phyloP scores from a whole-genome alignment of 2,797 vertebrate genomes.

The Morelia viridis region DNA sequence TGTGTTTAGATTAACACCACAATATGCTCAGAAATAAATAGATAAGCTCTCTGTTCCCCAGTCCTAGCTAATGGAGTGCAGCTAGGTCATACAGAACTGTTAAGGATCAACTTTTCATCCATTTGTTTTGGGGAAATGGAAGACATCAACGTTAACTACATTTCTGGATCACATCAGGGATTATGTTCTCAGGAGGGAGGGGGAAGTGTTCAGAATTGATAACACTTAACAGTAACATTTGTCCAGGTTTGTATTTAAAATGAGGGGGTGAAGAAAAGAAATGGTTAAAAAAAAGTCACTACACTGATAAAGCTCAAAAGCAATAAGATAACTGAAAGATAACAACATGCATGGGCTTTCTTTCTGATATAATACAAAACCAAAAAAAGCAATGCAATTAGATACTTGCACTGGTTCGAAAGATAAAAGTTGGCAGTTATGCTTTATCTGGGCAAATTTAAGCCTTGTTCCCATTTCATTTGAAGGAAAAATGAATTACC shows the following conservation, averaged over 20 bases:
- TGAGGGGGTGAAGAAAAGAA: slow-evolving; percentile 3
- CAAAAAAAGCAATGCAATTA: slow-evolving; percentile 16
- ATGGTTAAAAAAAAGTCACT: not conserved
- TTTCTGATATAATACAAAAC: slow-evolving; percentile 28
- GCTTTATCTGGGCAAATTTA: not conserved
- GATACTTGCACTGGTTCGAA: not conserved
- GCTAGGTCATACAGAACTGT: slow-evolving; percentile 24
- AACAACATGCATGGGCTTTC: not conserved
- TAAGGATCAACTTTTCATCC: slow-evolving; percentile 9
- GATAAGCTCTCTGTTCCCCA: slow-evolving; percentile 72
- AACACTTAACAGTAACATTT: slow-evolving; percentile 31
- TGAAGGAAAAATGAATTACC: slow-evolving; percentile 37
- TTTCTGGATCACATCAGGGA: not conserved
- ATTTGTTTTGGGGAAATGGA: not conserved
- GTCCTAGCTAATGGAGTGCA: slow-evolving; percentile 37
- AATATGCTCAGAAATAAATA: slow-evolving; percentile 69
- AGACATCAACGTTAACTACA: slow-evolving; percentile 28
- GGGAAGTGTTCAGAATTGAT: not conserved
- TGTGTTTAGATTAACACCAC: slow-evolving; percentile 70
- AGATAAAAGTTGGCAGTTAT: not conserved
- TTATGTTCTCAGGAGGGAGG: not conserved
- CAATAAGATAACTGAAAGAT: slow-evolving; percentile 26
- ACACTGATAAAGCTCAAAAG: slow-evolving; percentile 44
- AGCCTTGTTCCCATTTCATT: slow-evolving; percentile 8
- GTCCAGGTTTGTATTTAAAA: slow-evolving; percentile 32